phyloP scores from a whole-genome alignment of 1,140 invertebrate species.

The Meloidogyne hapla region DNA sequence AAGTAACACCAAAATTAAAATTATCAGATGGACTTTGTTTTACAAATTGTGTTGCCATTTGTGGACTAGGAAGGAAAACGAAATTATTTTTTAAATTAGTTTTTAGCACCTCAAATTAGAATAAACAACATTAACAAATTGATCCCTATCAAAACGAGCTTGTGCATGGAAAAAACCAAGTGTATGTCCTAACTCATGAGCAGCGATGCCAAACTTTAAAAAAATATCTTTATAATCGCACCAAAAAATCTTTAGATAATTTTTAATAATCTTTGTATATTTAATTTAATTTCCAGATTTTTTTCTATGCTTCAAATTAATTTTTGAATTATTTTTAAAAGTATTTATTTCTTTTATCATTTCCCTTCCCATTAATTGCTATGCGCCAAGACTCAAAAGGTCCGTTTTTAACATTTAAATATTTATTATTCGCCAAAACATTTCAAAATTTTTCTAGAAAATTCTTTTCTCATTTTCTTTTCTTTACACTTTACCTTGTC shows the following conservation, averaged over 20 bases:
- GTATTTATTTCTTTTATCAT: too few relatives aligned
- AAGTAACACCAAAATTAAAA: conserved; percentile 43
- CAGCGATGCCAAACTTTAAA: conserved; percentile 34
- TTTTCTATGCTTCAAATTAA: too few relatives aligned
- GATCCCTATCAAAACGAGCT: conserved; percentile 25
- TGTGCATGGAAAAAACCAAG: conserved; percentile 35
- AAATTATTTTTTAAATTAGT: neutral
- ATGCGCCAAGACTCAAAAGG: too few relatives aligned
- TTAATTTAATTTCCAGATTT: too few relatives aligned
- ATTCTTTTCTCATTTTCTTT: neutral
- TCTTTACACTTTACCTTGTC: too few relatives aligned
- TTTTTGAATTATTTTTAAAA: too few relatives aligned
- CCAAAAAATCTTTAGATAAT: neutral
- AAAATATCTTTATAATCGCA: neutral
- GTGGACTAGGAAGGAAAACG: conserved; percentile 26
- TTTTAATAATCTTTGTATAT: too few relatives aligned
- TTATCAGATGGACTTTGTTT: conserved; percentile 37
- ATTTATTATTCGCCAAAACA: conserved; percentile 1
- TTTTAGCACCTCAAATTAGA: conserved; percentile 32
- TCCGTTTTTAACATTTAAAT: neutral
- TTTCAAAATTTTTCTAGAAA: neutral
- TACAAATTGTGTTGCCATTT: conserved; percentile 39
- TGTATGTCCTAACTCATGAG: conserved; percentile 35
- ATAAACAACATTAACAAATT: conserved; percentile 34
- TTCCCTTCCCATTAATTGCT: too few relatives aligned